Conservation (phyloP, 1,140 invertebrate species). For the Trichoplusia ni region DNA sequence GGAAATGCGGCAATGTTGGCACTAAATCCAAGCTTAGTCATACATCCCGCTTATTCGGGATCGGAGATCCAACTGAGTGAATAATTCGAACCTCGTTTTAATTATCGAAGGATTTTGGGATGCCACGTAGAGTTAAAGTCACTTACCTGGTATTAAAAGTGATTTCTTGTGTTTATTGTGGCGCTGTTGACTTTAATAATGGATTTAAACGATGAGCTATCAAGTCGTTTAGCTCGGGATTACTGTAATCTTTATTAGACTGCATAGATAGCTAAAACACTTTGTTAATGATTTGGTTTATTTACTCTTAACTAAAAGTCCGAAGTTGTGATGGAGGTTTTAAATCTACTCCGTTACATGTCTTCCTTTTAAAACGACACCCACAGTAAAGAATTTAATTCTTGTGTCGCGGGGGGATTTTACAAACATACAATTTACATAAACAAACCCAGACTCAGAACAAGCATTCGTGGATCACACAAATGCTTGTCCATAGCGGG, state of each 20-base stretch:
- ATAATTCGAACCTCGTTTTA: slow-evolving; percentile 58
- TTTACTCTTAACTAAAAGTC: too few species aligned
- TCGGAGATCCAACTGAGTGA: slow-evolving; percentile 55
- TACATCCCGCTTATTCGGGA: slow-evolving; percentile 56
- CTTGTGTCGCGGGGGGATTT: too few species aligned
- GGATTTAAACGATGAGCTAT: not conserved
- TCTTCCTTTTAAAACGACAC: too few species aligned
- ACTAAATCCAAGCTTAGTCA: slow-evolving; percentile 52
- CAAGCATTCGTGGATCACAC: too few species aligned
- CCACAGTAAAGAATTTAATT: too few species aligned
- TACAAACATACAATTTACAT: too few species aligned
- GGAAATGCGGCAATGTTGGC: slow-evolving; percentile 45
- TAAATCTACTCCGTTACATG: too few species aligned
- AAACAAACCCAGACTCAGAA: too few species aligned
- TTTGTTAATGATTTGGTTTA: too few species aligned
- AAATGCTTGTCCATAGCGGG: too few species aligned
- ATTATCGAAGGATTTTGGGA: slow-evolving; percentile 43
- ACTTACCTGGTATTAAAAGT: slow-evolving; percentile 18
- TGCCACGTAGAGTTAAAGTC: slow-evolving; percentile 4
- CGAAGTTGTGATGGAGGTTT: too few species aligned
- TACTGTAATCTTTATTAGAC: not conserved
- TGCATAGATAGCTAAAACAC: too few species aligned
- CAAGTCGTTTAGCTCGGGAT: not conserved
- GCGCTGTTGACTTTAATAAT: not conserved
- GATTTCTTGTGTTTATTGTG: slow-evolving; percentile 12